Evolutionary conservation across 2,797 vertebrate genomes (phyloP).

Genomic region (Bovichtus variegatus): DNA sequence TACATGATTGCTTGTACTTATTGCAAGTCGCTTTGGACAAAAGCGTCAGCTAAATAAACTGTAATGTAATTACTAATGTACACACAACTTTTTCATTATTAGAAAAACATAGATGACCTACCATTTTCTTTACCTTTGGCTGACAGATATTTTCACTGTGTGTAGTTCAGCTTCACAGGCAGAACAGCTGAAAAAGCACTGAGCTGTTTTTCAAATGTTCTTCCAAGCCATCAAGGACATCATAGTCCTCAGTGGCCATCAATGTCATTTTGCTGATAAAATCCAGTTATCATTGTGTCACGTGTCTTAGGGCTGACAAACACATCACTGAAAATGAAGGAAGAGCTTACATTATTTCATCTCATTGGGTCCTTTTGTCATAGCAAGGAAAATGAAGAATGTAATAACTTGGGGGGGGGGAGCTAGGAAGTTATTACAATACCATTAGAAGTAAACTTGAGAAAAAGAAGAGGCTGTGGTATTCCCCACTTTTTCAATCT

Average conservation of each 20-base stretch:
- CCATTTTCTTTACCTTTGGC: not conserved
- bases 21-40: too few relatives aligned
- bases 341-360: conserved; percentile 37
- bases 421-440: conserved; percentile 70
- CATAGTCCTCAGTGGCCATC: not conserved
- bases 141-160: not conserved
- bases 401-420: conserved; percentile 63
- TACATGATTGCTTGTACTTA: too few relatives aligned
- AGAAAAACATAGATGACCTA: not conserved
- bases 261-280: conserved; percentile 15
- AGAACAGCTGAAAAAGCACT: not conserved
- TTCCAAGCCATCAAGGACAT: not conserved
- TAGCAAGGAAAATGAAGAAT: conserved; percentile 62
- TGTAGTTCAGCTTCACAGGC: conserved; percentile 7
- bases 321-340: conserved; percentile 36
- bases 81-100: not conserved
- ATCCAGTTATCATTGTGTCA: conserved; percentile 17
- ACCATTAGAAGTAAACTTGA: conserved; percentile 72
- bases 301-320: conserved; percentile 37
- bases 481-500: conserved; percentile 62
- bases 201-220: conserved; percentile 5
- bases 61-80: not conserved
- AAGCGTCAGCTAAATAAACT: too few relatives aligned
- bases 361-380: conserved; percentile 43
- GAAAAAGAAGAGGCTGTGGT: conserved; percentile 32